These are phyloP conservation scores for Nautilus pompilius DNA, from an alignment of 1,140 invertebrate genomes.

Conservation along the genomic window DNA sequence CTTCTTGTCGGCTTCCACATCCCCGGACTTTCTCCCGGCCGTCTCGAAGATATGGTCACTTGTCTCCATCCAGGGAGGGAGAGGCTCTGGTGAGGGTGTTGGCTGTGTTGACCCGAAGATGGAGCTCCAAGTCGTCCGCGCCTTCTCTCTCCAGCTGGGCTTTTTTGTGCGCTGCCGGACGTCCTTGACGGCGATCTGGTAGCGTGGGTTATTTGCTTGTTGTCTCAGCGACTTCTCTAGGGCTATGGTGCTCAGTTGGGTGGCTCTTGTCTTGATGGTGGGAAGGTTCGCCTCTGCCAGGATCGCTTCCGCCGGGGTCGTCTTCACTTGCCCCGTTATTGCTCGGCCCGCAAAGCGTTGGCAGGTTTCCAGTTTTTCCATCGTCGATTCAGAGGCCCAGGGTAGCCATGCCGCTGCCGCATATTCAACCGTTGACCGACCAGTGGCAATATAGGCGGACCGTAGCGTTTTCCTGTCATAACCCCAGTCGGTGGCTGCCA, in stretches of 20 bases:
- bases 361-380: too few relatives aligned
- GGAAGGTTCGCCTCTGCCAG: background rate
- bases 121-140: background rate
- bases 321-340: background rate
- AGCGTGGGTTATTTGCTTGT: too few relatives aligned
- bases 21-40: background rate
- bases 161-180: background rate
- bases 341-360: background rate
- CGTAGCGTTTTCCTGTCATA: too few relatives aligned
- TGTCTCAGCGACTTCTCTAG: background rate
- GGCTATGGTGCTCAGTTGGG: background rate
- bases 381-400: too few relatives aligned
- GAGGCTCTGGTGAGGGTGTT: background rate
- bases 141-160: background rate
- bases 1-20: background rate
- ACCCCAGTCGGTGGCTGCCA: too few relatives aligned
- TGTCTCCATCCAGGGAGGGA: background rate
- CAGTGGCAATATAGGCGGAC: too few relatives aligned
- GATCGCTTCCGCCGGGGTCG: background rate
- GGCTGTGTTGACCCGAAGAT: background rate
- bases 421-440: too few relatives aligned
- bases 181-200: background rate
- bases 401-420: too few relatives aligned
- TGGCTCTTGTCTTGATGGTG: background rate
- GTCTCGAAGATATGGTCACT: background rate